phyloP scores from a whole-genome alignment of 2,888 invertebrate genomes.

The Clepsis dumicolana region DNA sequence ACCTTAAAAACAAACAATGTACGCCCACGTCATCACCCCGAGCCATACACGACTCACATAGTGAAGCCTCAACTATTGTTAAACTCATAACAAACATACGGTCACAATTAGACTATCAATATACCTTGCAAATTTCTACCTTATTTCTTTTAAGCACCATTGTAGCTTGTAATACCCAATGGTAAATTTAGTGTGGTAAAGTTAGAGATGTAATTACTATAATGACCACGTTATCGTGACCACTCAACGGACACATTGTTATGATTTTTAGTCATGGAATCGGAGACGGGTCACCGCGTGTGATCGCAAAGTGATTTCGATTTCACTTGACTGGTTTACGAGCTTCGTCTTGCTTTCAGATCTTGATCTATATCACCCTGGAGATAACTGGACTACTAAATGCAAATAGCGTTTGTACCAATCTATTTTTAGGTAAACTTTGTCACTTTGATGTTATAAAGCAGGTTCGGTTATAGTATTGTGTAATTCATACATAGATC shows the following conservation, averaged over 20 bases:
- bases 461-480: neutral
- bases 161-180: constrained; percentile 46
- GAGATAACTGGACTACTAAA: constrained; percentile 28
- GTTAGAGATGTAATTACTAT: constrained; percentile 75
- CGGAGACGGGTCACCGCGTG: constrained; percentile 75
- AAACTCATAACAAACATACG: constrained; percentile 61
- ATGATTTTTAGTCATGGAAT: constrained; percentile 80
- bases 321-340: constrained; percentile 64
- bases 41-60: constrained; percentile 77
- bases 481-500: constrained; percentile 17
- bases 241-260: constrained; percentile 75
- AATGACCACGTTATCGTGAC: constrained; percentile 77
- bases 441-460: constrained; percentile 8
- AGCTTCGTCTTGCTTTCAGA: constrained; percentile 34
- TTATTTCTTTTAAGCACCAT: constrained; percentile 47
- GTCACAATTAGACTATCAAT: constrained; percentile 51
- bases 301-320: constrained; percentile 68
- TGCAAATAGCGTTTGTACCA: constrained; percentile 11
- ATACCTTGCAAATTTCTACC: constrained; percentile 49
- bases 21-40: constrained; percentile 69
- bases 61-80: constrained; percentile 75
- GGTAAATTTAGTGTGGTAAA: constrained; percentile 59
- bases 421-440: constrained; percentile 30
- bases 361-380: no score
- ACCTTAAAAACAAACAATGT: constrained; percentile 76